Evolutionary conservation across 2,113 vertebrate genomes (phyloP).

Genomic region (Opisthocomus hoazin): DNA sequence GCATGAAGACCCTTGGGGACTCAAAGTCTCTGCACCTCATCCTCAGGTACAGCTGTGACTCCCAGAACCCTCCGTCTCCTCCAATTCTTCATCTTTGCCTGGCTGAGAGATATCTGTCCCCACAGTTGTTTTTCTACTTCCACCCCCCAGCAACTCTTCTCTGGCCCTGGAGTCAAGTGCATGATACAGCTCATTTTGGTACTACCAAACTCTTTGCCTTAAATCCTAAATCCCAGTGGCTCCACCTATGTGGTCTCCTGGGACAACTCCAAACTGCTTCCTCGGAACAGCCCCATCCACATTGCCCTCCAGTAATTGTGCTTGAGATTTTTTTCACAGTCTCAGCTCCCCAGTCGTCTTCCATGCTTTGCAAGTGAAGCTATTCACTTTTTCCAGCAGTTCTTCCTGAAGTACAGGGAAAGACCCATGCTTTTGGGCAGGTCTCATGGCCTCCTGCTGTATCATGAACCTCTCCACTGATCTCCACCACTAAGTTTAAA

Average conservation of each 20-base stretch:
- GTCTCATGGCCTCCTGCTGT: accelerated
- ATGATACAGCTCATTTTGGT: not conserved
- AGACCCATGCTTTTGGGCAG: not conserved
- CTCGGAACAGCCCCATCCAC: not conserved
- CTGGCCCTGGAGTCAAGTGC: not conserved
- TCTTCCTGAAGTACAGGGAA: not conserved
- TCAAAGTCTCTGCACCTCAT: not conserved
- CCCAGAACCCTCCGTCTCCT: not conserved
- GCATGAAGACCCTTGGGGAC: not conserved
- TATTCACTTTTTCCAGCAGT: not conserved
- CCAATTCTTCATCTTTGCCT: not conserved
- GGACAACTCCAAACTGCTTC: not conserved
- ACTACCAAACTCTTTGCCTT: not conserved
- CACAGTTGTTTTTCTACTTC: not conserved
- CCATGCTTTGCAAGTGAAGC: not conserved
- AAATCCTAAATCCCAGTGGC: not conserved
- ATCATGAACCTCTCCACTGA: accelerated
- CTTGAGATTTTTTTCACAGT: not conserved
- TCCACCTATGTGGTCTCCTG: not conserved
- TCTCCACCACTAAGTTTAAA: not conserved
- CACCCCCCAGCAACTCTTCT: not conserved
- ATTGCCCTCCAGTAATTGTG: not conserved
- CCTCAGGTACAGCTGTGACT: not conserved
- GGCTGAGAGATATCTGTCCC: not conserved
- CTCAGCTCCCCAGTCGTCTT: accelerated